Conservation (phyloP, 2,113 vertebrate genomes). For the Triplophysa rosa region DNA sequence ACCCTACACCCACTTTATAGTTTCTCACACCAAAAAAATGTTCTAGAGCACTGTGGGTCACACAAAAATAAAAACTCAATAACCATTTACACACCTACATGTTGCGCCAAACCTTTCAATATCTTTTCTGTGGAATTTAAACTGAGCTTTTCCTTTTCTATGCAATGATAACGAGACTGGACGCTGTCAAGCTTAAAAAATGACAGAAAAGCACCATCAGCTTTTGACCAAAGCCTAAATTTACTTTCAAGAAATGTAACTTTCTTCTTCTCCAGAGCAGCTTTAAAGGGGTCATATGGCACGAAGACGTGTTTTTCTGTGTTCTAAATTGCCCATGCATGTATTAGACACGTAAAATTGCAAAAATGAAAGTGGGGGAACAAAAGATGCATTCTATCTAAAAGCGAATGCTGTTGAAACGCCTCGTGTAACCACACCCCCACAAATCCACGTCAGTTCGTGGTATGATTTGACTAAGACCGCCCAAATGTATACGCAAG, state of each 20-base stretch:
- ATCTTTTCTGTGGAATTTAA: background rate
- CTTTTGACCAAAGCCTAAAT: background rate
- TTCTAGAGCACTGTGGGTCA: background rate
- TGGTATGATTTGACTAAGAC: too few relatives aligned
- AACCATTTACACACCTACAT: background rate
- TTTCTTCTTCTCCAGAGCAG: too few relatives aligned
- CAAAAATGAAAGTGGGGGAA: too few relatives aligned
- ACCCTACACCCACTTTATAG: constrained; percentile 5
- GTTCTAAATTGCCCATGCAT: too few relatives aligned
- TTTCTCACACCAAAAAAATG: background rate
- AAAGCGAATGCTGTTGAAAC: too few relatives aligned
- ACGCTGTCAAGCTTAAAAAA: background rate
- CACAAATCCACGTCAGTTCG: too few relatives aligned
- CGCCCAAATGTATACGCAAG: too few relatives aligned
- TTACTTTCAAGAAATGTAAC: background rate
- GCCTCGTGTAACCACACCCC: too few relatives aligned
- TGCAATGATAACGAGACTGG: background rate
- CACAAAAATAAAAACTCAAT: background rate
- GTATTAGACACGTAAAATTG: too few relatives aligned
- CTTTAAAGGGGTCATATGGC: too few relatives aligned
- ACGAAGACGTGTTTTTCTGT: too few relatives aligned
- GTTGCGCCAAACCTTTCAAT: background rate
- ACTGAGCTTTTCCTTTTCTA: background rate
- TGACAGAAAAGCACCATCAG: background rate
- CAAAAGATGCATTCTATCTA: too few relatives aligned